phyloP scores from a whole-genome alignment of 2,113 vertebrate genomes.

The Syrmaticus mikado region DNA sequence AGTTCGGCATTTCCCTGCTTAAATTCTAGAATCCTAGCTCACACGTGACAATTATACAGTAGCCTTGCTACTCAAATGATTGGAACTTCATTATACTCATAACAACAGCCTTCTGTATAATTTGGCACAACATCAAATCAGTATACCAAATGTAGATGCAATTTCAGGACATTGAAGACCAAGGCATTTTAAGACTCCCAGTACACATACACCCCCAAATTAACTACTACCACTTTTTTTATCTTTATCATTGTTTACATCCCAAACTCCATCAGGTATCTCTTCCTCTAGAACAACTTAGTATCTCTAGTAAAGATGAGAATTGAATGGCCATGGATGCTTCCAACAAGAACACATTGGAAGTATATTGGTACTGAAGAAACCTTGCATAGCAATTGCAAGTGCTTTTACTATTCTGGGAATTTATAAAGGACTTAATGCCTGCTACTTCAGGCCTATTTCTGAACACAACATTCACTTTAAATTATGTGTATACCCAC shows the following conservation, averaged over 20 bases:
- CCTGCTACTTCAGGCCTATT: neutral
- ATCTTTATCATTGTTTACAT: neutral
- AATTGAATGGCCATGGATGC: neutral
- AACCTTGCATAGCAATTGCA: neutral
- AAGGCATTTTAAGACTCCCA: neutral
- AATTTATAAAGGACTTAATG: neutral
- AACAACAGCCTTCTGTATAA: neutral
- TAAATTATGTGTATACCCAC: neutral
- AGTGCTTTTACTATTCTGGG: neutral
- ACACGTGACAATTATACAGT: neutral
- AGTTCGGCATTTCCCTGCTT: neutral
- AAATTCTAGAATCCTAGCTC: neutral
- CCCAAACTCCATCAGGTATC: neutral
- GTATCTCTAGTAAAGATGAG: neutral
- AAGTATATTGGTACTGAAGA: neutral
- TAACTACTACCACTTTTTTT: neutral
- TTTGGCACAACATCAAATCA: fast-evolving
- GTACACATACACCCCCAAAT: neutral
- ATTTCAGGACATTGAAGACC: neutral
- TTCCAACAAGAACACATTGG: neutral
- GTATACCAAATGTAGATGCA: neutral
- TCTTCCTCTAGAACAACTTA: neutral
- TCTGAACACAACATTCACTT: neutral
- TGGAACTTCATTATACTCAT: neutral
- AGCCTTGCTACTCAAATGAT: neutral